Base-by-base conservation (phyloP, 2,888 invertebrate genomes). In the Cancer borealis region DNA sequence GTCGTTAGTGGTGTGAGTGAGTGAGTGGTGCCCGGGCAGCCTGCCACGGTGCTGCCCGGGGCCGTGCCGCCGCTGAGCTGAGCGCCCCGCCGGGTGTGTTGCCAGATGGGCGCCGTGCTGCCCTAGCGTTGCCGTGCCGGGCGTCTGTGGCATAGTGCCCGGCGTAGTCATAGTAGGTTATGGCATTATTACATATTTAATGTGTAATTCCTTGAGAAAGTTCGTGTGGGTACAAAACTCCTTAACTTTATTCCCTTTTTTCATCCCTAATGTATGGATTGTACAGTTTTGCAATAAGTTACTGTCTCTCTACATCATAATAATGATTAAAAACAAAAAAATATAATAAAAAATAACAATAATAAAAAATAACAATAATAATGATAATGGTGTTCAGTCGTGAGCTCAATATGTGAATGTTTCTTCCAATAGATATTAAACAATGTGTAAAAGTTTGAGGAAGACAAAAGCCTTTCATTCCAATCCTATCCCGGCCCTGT, bases 381-480 rank as follows among this genome's bases (percentile, higher is more conserved):
- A 84, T 84, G 39, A 84, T 84, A 92, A 92, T 92, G 94, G 92
- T 94, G 94, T 94, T 94, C 94, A 92, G 94, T 95, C 95, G 95
- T 95, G 93, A 95, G 95, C 95, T 95, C 95, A 95, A 95, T 91
- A 95, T 95, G 95, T 95, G 93, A 95, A 95, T 95, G 95, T 95
- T 95, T 95, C 95, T 95, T 95, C 95, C 95, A 95, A 94, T 95
- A 95, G 95, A 94, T 94, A 95, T 95, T 95, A 95, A 95, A 95
- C 92, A 94, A 95, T 54, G 87, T 95, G 95, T 94, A 95, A 95
- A 95, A 39, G 93, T 95, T 95, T 95, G 95, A 95, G 95, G 95
- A 95, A 95, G 94, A 94, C 88, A 87, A 79, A 89, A 95, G 95
- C 95, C 95, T 95, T 95, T 95, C 95, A 95, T 95, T 95, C 91